A percentile compares a stretch with the other conserved stretches of the same genome.
phyloP scores from a whole-genome alignment of 2,888 invertebrate genomes.

The Julus scanicus region DNA sequence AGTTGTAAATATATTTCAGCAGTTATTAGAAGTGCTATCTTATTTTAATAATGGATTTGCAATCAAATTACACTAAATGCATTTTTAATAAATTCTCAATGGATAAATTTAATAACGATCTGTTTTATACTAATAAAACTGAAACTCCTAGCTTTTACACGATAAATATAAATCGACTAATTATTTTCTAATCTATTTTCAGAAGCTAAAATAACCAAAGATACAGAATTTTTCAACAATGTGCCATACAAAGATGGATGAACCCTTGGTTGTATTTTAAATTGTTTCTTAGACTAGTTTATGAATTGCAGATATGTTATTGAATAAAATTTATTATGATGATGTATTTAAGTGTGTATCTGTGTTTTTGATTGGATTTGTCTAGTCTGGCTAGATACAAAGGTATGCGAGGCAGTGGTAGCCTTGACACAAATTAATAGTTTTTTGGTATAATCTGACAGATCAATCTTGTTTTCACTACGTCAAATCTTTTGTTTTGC shows the following conservation, averaged over 20 bases:
- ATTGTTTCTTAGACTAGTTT: not conserved
- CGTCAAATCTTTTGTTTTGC: not conserved
- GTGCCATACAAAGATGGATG: constrained; percentile 36
- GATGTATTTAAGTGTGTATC: not conserved
- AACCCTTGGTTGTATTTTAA: not conserved
- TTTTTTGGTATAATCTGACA: not conserved
- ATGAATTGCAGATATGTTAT: not conserved
- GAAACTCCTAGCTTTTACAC: too few relatives aligned
- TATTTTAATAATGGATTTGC: too few relatives aligned
- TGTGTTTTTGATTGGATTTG: not conserved
- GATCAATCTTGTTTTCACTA: not conserved
- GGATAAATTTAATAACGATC: too few relatives aligned
- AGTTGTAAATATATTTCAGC: not conserved
- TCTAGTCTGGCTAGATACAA: too few relatives aligned
- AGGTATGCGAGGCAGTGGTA: not conserved
- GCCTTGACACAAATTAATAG: not conserved
- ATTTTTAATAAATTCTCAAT: too few relatives aligned
- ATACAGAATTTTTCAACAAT: constrained; percentile 36
- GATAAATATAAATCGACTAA: not conserved
- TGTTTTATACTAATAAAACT: too few relatives aligned
- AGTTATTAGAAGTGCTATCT: not conserved
- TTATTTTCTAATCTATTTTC: constrained; percentile 10
- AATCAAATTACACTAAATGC: too few relatives aligned
- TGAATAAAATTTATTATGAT: not conserved
- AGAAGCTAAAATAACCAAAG: constrained; percentile 47